These are phyloP conservation scores for Scomber colias DNA, from an alignment of 2,113 vertebrate genomes.

Conservation along the genomic window DNA sequence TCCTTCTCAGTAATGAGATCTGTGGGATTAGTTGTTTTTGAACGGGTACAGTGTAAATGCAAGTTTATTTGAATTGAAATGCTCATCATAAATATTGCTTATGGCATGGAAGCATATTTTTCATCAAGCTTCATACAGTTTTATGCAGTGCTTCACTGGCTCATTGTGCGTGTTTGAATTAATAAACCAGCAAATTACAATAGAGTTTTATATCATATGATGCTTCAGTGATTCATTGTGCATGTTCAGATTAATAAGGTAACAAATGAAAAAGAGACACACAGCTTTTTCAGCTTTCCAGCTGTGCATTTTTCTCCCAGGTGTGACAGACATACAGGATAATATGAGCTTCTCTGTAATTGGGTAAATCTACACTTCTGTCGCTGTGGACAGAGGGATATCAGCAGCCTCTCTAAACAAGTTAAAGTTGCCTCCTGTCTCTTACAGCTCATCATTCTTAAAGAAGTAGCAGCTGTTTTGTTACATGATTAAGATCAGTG, in stretches of 20 bases:
- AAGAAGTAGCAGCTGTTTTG: constrained; percentile 59
- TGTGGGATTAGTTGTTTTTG: constrained; percentile 31
- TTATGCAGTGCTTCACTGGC: neutral
- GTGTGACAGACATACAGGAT: constrained; percentile 32
- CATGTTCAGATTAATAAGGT: constrained; percentile 48
- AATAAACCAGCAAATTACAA: constrained; percentile 35
- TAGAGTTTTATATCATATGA: constrained; percentile 13
- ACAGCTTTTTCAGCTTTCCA: neutral
- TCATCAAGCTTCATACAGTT: constrained; percentile 3
- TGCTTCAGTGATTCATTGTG: constrained; percentile 19
- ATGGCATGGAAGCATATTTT: constrained; percentile 15
- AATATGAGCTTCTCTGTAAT: constrained; percentile 49
- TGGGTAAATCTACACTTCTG: constrained; percentile 27
- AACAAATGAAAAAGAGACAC: constrained; percentile 26
- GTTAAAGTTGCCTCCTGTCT: constrained; percentile 49
- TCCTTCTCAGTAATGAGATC: constrained; percentile 55
- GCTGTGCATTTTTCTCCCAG: constrained; percentile 35
- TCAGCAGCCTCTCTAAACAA: constrained; percentile 16
- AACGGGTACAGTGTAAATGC: constrained; percentile 6
- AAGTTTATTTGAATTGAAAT: constrained; percentile 23
- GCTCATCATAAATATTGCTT: constrained; percentile 29
- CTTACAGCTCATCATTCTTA: constrained; percentile 42
- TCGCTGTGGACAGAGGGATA: constrained; percentile 40
- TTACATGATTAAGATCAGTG: constrained; percentile 48
- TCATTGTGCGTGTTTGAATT: constrained; percentile 40